Evolutionary conservation across 37 sponge, comb jelly and placozoan species (phyloP).

Genomic region (Trichoplax adhaerens): DNA sequence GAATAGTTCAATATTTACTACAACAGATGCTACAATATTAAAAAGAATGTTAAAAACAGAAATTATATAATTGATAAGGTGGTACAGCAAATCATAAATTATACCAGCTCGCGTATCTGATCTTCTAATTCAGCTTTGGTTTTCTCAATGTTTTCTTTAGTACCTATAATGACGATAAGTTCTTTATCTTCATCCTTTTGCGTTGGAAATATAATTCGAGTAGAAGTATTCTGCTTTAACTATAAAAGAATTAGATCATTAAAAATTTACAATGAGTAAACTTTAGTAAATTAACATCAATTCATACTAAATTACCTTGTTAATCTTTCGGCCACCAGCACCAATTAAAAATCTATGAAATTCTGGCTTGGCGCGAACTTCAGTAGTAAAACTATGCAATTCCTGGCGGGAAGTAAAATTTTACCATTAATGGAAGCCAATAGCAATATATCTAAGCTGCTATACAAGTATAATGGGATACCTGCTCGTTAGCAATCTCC

Average conservation of each 20-base stretch:
- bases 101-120: slow-evolving; percentile 11
- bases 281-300: neutral
- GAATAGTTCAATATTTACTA: too few relatives aligned
- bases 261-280: neutral
- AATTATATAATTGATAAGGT: too few relatives aligned
- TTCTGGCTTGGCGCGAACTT: slow-evolving; percentile 53
- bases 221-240: slow-evolving; percentile 68
- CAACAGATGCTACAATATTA: too few relatives aligned
- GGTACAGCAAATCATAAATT: too few relatives aligned
- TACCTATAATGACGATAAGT: slow-evolving; percentile 58
- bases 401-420: slow-evolving; percentile 13
- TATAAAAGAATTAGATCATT: neutral
- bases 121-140: slow-evolving; percentile 43
- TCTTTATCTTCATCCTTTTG: slow-evolving; percentile 51
- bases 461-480: neutral
- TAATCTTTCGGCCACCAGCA: slow-evolving; percentile 54
- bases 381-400: slow-evolving; percentile 36
- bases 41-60: too few relatives aligned
- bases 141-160: slow-evolving; percentile 38
- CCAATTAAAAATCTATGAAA: slow-evolving; percentile 83
- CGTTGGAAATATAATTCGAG: slow-evolving; percentile 65
- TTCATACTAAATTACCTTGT: slow-evolving; percentile 19
- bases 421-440: neutral
- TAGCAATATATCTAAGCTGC: too few relatives aligned
- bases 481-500: slow-evolving; percentile 53